Percentiles rank a stretch among this genome's conserved stretches.
Evolutionary conservation across 2,113 vertebrate genomes (phyloP).

Genomic region (Acinonyx jubatus): DNA sequence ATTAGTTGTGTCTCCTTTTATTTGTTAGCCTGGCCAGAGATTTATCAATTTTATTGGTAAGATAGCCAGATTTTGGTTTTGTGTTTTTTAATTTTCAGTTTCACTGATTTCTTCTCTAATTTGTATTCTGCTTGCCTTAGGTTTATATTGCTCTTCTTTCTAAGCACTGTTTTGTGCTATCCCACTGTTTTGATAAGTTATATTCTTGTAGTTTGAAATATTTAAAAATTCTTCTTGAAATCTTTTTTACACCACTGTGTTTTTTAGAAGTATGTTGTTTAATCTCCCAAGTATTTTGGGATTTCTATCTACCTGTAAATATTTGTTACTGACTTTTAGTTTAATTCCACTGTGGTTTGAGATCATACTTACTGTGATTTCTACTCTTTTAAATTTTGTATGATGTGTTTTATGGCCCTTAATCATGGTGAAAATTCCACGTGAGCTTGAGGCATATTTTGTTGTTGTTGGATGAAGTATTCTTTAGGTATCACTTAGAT

Average conservation of each 20-base stretch:
- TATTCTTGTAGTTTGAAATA: constrained; percentile 11
- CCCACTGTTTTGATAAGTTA: neutral
- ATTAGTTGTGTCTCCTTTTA: neutral
- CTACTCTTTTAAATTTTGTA: neutral
- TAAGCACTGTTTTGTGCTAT: neutral
- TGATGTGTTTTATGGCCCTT: neutral
- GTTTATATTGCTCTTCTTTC: neutral
- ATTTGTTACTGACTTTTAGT: neutral
- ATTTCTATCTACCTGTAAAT: neutral
- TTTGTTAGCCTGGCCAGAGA: neutral
- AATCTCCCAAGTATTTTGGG: neutral
- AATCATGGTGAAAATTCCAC: neutral
- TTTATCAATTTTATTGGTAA: neutral
- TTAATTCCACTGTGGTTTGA: neutral
- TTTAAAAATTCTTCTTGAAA: neutral
- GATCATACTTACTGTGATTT: neutral
- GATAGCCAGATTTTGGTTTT: neutral
- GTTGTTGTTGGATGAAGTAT: neutral
- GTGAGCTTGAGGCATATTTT: neutral
- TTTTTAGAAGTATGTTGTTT: neutral
- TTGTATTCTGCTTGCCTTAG: constrained; percentile 12
- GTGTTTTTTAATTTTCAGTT: neutral
- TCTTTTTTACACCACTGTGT: neutral
- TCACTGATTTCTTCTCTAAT: neutral
- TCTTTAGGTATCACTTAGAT: neutral